Evolutionary conservation across 2,888 invertebrate genomes (phyloP).

Genomic region (Calameuta filiformis): DNA sequence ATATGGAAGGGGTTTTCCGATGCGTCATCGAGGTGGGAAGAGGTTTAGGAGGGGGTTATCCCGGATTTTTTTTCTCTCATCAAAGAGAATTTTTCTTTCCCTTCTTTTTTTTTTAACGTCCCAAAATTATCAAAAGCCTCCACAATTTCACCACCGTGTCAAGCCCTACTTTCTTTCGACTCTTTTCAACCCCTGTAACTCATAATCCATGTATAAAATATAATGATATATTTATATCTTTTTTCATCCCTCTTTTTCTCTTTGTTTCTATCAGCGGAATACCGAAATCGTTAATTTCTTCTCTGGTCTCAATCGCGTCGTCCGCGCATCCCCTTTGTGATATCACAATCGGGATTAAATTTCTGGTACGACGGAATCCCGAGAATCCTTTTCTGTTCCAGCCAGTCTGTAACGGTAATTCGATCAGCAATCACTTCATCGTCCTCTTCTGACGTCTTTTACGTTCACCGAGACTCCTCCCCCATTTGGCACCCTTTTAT

Average conservation of each 20-base stretch:
- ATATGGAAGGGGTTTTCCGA: not conserved
- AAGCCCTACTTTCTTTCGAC: not conserved
- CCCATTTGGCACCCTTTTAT: conserved; percentile 16
- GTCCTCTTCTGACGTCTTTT: not conserved
- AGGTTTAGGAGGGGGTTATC: not conserved
- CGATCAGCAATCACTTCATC: conserved; percentile 37
- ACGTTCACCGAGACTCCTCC: not conserved
- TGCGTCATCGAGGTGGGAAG: not conserved
- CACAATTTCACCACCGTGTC: not conserved
- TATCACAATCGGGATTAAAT: conserved; percentile 34
- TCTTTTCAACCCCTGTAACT: not conserved
- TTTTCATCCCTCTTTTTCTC: not conserved
- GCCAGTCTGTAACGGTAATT: conserved; percentile 33
- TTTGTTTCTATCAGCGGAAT: not conserved
- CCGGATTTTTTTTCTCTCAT: not conserved
- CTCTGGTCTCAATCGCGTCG: conserved; percentile 4
- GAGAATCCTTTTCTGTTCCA: conserved; percentile 31
- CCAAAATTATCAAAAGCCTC: not conserved
- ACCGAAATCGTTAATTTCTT: conserved; percentile 4
- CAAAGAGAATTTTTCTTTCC: not conserved
- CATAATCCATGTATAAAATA: not conserved
- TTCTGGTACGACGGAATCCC: conserved; percentile 39
- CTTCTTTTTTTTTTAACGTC: not conserved
- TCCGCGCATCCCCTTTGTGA: not conserved
- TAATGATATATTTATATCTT: not conserved